Evolutionary conservation across 2,888 invertebrate species (phyloP).

Genomic region (Caenorhabditis virilis): DNA sequence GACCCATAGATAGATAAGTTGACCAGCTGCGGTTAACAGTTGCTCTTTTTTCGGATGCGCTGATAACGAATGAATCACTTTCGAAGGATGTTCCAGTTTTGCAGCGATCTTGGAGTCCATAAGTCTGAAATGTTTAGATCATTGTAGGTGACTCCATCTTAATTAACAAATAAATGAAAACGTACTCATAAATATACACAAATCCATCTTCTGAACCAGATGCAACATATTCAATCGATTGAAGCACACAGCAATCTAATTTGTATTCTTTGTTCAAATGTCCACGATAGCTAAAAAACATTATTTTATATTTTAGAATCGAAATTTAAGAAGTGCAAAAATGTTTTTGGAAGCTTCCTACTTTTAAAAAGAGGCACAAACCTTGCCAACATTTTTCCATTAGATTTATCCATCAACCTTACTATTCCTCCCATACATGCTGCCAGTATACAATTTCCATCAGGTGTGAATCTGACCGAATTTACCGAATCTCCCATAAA

Average conservation of each 20-base stretch:
- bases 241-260: slow-evolving; percentile 84
- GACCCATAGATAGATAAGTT: slow-evolving; percentile 45
- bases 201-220: slow-evolving; percentile 88
- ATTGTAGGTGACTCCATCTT: too few relatives aligned
- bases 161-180: slow-evolving; percentile 67
- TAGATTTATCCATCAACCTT: slow-evolving; percentile 85
- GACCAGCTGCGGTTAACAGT: slow-evolving; percentile 49
- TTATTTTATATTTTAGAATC: neutral
- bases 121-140: slow-evolving; percentile 73
- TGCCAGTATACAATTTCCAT: slow-evolving; percentile 87
- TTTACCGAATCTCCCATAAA: slow-evolving; percentile 82
- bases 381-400: slow-evolving; percentile 80
- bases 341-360: neutral
- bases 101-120: slow-evolving; percentile 73
- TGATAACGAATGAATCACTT: slow-evolving; percentile 57
- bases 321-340: neutral
- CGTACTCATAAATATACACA: slow-evolving; percentile 86
- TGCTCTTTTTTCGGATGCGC: slow-evolving; percentile 61
- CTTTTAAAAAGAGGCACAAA: slow-evolving; percentile 51
- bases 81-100: slow-evolving; percentile 55
- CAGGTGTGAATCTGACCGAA: slow-evolving; percentile 83
- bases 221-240: slow-evolving; percentile 83
- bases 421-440: slow-evolving; percentile 84
- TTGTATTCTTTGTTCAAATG: slow-evolving; percentile 83
- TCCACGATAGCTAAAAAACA: slow-evolving; percentile 78